Conservation (phyloP, 2,797 vertebrate genomes). For the Oreochromis mossambicus region DNA sequence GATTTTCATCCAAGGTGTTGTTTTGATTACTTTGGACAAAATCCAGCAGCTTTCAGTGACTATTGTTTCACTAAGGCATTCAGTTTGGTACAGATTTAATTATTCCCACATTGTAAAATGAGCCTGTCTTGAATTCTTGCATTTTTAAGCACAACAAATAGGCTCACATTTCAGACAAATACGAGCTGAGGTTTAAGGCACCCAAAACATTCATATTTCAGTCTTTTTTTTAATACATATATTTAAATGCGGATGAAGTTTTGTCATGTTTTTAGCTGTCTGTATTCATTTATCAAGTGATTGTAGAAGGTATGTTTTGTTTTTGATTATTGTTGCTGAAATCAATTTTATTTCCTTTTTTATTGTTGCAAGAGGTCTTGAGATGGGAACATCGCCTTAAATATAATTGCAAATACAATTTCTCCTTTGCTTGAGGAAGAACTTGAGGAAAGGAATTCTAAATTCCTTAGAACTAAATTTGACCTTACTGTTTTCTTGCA, state of each 20-base stretch:
- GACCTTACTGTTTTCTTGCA: neutral
- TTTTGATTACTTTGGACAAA: conserved; percentile 71
- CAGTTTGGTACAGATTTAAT: conserved; percentile 62
- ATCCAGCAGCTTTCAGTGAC: conserved; percentile 56
- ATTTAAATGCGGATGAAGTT: neutral
- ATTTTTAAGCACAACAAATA: conserved; percentile 8
- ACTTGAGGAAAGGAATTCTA: fast-evolving
- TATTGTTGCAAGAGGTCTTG: neutral
- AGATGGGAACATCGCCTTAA: fast-evolving
- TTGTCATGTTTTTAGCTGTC: neutral
- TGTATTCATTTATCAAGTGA: neutral
- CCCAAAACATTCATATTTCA: neutral
- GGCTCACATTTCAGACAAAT: neutral
- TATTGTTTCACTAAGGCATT: conserved; percentile 52
- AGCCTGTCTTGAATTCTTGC: conserved; percentile 35
- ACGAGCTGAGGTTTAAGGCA: neutral
- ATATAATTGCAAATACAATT: neutral
- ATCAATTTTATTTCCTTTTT: neutral
- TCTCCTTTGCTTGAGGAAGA: neutral
- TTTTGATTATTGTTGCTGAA: neutral
- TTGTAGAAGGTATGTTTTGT: neutral
- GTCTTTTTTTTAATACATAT: neutral
- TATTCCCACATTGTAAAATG: conserved; percentile 55
- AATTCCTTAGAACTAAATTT: neutral
- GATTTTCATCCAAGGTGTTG: conserved; percentile 64